phyloP scores from a whole-genome alignment of 2,113 vertebrate genomes.

The Sinocyclocheilus maitianheensis region DNA sequence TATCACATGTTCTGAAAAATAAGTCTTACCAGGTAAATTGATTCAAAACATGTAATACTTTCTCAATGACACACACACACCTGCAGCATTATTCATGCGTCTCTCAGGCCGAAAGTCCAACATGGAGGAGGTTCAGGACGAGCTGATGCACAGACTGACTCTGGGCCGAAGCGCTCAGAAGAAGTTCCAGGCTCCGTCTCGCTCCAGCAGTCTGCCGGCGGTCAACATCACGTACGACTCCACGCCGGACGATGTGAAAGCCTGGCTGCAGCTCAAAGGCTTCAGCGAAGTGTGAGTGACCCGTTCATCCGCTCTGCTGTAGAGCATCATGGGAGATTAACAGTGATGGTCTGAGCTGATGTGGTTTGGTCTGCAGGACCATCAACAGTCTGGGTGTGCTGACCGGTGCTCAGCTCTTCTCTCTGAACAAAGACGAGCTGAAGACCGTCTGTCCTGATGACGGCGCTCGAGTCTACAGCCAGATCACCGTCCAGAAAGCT shows the following conservation, averaged over 20 bases:
- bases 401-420: constrained; percentile 94
- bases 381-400: constrained; percentile 91
- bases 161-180: constrained; percentile 88
- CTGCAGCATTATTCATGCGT: not conserved
- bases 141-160: constrained; percentile 89
- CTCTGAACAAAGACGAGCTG: constrained; percentile 96
- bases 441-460: constrained; percentile 91
- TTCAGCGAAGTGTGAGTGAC: constrained; percentile 90
- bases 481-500: constrained; percentile 93
- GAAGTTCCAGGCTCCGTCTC: constrained; percentile 81
- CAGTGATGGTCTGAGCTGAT: not conserved
- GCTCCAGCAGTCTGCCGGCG: constrained; percentile 61
- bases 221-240: constrained; percentile 88
- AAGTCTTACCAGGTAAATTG: too few relatives aligned
- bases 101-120: constrained; percentile 87
- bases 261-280: constrained; percentile 89
- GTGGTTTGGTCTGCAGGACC: constrained; percentile 75
- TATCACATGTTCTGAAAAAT: not conserved
- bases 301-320: too few relatives aligned
- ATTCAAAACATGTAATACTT: too few relatives aligned
- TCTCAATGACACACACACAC: too few relatives aligned
- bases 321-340: too few relatives aligned
- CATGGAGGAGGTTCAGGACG: constrained; percentile 98
- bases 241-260: constrained; percentile 80
- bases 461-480: constrained; percentile 89